These are phyloP conservation scores for Macquaria ambigua DNA, from an alignment of 2,113 vertebrate genomes.

Conservation along the genomic window DNA sequence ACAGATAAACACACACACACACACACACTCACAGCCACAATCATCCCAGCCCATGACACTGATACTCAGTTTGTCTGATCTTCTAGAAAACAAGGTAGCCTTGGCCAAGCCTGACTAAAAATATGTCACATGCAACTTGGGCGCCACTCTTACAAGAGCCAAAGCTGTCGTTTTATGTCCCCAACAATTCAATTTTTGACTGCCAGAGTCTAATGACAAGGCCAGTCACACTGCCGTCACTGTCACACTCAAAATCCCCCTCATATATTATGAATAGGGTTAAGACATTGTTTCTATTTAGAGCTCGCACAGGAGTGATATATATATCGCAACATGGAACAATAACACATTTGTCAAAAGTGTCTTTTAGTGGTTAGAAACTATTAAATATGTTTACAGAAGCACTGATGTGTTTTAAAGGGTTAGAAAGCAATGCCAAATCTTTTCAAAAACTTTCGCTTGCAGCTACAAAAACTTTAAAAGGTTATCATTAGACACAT, in stretches of 20 bases:
- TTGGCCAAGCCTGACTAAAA: conserved; percentile 66
- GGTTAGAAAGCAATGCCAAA: not conserved
- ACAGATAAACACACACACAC: conserved; percentile 12
- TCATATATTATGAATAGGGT: conserved; percentile 21
- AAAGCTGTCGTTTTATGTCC: conserved; percentile 53
- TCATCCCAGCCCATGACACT: conserved; percentile 32
- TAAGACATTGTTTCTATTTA: conserved; percentile 37
- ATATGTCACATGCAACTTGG: conserved; percentile 58
- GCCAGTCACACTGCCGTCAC: conserved; percentile 28
- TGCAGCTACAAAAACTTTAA: conserved; percentile 8
- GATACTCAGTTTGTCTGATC: conserved; percentile 50
- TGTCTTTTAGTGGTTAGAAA: conserved; percentile 28
- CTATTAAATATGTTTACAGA: conserved; percentile 22
- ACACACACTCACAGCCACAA: conserved; percentile 30
- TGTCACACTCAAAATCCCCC: not conserved
- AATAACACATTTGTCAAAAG: conserved; percentile 38
- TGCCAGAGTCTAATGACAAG: conserved; percentile 27
- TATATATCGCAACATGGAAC: conserved; percentile 10
- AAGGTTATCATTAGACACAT: conserved; percentile 8
- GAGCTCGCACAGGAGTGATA: not conserved
- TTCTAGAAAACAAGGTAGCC: conserved; percentile 71
- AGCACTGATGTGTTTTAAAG: not conserved
- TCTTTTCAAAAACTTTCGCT: conserved; percentile 4
- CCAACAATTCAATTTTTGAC: conserved; percentile 34
- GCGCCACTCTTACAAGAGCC: conserved; percentile 29